These are phyloP conservation scores for Trisateles emortualis DNA, from an alignment of 2,888 invertebrate species.

Conservation along the genomic window DNA sequence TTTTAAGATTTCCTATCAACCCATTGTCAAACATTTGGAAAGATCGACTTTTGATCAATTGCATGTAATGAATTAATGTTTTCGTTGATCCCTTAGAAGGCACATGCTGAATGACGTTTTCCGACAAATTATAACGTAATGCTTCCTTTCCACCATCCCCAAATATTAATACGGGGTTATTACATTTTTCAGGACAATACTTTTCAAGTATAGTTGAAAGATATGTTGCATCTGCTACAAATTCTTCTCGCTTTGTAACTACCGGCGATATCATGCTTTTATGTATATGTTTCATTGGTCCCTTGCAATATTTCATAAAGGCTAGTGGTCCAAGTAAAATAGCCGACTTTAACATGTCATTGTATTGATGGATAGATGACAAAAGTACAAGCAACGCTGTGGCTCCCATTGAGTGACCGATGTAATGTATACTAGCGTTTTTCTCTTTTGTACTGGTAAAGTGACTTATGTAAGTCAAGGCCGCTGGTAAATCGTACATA, in stretches of 20 bases:
- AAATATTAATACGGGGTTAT: slow-evolving; percentile 53
- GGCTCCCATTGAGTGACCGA: slow-evolving; percentile 64
- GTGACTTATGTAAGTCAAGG: slow-evolving; percentile 53
- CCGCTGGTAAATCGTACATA: slow-evolving; percentile 57
- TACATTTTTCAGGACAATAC: slow-evolving; percentile 53
- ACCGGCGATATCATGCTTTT: not conserved
- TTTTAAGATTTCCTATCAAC: too few species aligned
- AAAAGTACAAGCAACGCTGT: slow-evolving; percentile 60
- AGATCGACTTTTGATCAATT: slow-evolving; percentile 54
- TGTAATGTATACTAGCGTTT: slow-evolving; percentile 52
- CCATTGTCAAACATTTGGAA: slow-evolving; percentile 41
- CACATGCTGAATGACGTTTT: slow-evolving; percentile 35
- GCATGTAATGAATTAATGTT: slow-evolving; percentile 60
- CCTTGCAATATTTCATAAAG: slow-evolving; percentile 59
- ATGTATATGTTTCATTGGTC: slow-evolving; percentile 48
- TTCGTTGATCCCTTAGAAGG: slow-evolving; percentile 58
- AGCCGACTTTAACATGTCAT: slow-evolving; percentile 51
- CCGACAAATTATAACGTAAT: slow-evolving; percentile 22
- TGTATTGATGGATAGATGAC: slow-evolving; percentile 53
- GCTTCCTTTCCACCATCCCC: slow-evolving; percentile 47
- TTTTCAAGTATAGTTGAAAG: slow-evolving; percentile 42
- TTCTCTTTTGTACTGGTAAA: not conserved
- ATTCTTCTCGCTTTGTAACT: slow-evolving; percentile 33
- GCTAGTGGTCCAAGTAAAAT: slow-evolving; percentile 61
- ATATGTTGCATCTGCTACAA: slow-evolving; percentile 36